Base-by-base conservation (phyloP, 2,113 vertebrate species). In the Cariama cristata region DNA sequence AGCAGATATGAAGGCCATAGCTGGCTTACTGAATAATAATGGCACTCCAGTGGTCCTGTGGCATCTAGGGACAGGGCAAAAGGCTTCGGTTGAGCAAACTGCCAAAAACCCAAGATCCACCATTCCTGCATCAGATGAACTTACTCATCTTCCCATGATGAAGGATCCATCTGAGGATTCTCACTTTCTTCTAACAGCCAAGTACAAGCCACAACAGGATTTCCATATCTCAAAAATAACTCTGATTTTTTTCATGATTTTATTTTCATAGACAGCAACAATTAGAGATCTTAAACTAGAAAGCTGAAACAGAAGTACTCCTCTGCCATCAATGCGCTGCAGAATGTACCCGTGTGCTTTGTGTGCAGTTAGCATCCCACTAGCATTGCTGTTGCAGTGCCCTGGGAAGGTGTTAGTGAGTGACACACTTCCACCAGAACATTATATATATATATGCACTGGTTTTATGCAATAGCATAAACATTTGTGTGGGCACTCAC, bases 341-440 rank as follows among this genome's bases (percentile, higher is more conserved):
- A 63, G 52, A 45, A 60, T 0, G 1, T 16, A 22, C 6, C 50
- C 3, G 0, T 1, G 28, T 8, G 23, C 49, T 75, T 18, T n/a
- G 20, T 12, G 63, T 27, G 62, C 85, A 30, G 49, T 14, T 45
- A 12, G 38, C 30, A 35, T 40, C 58, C 44, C 1, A 0, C 24
- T 14, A 32, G 30, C 47, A 14, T 8, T 12, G 21, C 62, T 44
- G 12, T 10, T 18, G 19, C 27, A 8, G 4, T 23, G 38, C 52
- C 66, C 45, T 40, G 38, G 42, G 24, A 59, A 40, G 42, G 24
- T 47, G 5, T 21, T 5, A 23, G 16, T 3, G 35, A 32, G 52
- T 4, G n/a, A 40, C 33, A 33, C 28, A 0, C 47, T 59, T 81
- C 20, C 17, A 13, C 17, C 30, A n/a, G 27, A 21, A 26, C 9